Percentiles rank a stretch among this genome's conserved stretches.
These are phyloP conservation scores for Metridium senile DNA, from an alignment of 92 coral and sea anemone species.

Conservation along the genomic window DNA sequence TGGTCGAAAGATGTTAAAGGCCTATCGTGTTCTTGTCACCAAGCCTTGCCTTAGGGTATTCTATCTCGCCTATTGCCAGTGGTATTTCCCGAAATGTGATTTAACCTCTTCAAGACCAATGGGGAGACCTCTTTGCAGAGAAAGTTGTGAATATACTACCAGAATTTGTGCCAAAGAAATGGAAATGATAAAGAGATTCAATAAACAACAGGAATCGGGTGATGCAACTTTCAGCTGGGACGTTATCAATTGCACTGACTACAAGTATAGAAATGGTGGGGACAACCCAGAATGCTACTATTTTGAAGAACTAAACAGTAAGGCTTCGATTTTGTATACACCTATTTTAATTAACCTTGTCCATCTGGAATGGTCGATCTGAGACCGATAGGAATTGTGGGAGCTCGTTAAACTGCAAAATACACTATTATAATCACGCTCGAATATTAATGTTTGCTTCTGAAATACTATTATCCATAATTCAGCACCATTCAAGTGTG, in stretches of 20 bases:
- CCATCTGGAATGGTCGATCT: no score
- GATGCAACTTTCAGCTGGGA: neutral
- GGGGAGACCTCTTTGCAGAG: conserved; percentile 8
- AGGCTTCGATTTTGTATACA: no score
- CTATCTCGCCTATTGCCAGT: conserved; percentile 15
- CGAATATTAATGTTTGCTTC: no score
- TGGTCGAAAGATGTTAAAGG: conserved; percentile 13
- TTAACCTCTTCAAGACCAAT: neutral
- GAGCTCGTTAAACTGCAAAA: no score
- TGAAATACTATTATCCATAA: no score
- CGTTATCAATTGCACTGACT: neutral
- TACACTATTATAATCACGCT: no score
- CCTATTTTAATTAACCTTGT: no score
- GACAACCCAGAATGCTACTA: conserved; percentile 30
- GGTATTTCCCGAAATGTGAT: conserved; percentile 30
- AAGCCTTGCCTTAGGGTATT: neutral
- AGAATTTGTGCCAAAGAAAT: neutral
- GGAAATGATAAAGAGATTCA: neutral
- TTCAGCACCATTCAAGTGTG: no score
- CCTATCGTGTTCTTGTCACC: neutral
- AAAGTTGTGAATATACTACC: conserved; percentile 11
- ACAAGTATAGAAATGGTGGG: conserved; percentile 11
- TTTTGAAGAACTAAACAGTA: conserved; percentile 8
- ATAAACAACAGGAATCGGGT: neutral
- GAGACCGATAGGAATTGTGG: no score